These are phyloP conservation scores for Phragmatobia fuliginosa DNA, from an alignment of 2,888 invertebrate genomes.

Conservation along the genomic window DNA sequence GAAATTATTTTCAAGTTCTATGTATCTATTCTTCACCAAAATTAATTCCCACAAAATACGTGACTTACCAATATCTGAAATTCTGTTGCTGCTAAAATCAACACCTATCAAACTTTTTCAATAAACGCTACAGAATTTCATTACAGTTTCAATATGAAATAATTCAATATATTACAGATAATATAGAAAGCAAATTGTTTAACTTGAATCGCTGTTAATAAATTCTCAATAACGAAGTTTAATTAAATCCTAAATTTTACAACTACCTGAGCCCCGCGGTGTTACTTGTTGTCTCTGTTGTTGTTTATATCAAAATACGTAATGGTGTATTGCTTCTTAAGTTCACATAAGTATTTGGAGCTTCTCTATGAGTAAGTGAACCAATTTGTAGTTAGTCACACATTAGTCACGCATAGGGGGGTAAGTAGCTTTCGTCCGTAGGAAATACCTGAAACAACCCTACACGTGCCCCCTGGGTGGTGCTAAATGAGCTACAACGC, in stretches of 20 bases:
- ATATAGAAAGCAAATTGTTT: not conserved
- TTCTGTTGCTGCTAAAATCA: not conserved
- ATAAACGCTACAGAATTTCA: constrained; percentile 14
- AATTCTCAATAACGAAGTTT: not conserved
- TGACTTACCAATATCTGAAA: not conserved
- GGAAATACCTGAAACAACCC: no score
- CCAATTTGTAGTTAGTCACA: no score
- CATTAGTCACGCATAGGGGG: no score
- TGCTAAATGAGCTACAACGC: no score
- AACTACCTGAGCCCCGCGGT: not conserved
- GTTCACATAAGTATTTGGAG: no score
- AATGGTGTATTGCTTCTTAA: no score
- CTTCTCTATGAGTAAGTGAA: no score
- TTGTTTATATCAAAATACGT: no score
- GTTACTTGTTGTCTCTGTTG: no score
- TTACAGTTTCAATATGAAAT: constrained; percentile 14
- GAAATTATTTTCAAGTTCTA: not conserved
- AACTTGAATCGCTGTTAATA: not conserved
- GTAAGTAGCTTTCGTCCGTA: no score
- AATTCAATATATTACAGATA: constrained; percentile 1
- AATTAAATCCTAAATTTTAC: not conserved
- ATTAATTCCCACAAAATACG: not conserved
- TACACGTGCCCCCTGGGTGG: no score
- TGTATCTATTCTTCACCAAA: not conserved
- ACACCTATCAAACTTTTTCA: constrained; percentile 12